phyloP scores from a whole-genome alignment of 2,113 vertebrate genomes.

The Forbesichthys agassizii region DNA sequence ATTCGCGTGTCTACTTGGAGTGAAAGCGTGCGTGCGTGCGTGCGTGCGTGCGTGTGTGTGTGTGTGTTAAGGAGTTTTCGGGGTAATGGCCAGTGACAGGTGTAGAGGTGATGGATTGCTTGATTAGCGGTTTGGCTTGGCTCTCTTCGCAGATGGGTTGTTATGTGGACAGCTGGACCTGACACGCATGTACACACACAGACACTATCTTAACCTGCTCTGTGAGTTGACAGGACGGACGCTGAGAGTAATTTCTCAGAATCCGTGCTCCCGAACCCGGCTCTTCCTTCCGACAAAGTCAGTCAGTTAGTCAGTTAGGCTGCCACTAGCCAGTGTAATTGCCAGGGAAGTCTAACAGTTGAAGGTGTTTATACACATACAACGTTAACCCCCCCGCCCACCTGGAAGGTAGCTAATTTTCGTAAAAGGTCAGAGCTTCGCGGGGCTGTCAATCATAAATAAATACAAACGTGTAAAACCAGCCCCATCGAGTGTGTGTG shows the following conservation, averaged over 20 bases:
- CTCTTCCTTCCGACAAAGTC: neutral
- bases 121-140: neutral
- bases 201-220: neutral
- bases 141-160: neutral
- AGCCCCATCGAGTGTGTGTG: no score
- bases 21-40: neutral
- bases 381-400: no score
- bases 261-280: no score
- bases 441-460: no score
- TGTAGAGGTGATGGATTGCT: neutral
- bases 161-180: neutral
- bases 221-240: no score
- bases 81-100: neutral
- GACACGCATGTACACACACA: neutral
- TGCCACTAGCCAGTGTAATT: neutral
- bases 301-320: neutral
- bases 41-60: slow-evolving; percentile 23
- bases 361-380: no score
- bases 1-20: neutral
- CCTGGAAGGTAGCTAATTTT: no score
- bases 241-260: no score
- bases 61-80: neutral
- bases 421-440: no score
- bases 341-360: no score
- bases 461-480: no score